Conservation (phyloP, 53 echinoderm and acorn worm species). For the Stichopus horrens region DNA sequence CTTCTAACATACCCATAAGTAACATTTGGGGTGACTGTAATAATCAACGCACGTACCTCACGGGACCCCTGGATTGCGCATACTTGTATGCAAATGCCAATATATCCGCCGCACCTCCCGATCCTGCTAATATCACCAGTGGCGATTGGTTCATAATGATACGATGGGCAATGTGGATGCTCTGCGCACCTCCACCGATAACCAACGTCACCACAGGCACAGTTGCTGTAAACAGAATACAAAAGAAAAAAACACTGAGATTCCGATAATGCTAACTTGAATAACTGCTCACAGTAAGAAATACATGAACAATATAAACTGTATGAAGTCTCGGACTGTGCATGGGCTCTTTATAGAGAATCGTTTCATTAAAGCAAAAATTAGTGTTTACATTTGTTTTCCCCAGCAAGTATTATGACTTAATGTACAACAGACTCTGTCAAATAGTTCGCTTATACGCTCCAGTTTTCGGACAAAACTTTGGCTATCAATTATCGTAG, state of each 20-base stretch:
- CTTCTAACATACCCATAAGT: not conserved
- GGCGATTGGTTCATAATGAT: slow-evolving; percentile 45
- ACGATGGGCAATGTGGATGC: slow-evolving; percentile 41
- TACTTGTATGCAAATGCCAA: slow-evolving; percentile 17
- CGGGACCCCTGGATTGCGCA: not conserved
- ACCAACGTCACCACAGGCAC: slow-evolving; percentile 60
- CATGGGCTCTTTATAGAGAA: too few relatives aligned
- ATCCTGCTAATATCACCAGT: slow-evolving; percentile 53
- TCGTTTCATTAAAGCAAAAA: too few relatives aligned
- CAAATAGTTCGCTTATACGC: too few relatives aligned
- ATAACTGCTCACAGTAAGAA: too few relatives aligned
- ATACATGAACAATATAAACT: too few relatives aligned
- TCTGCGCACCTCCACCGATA: slow-evolving; percentile 50
- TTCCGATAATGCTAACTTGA: too few relatives aligned
- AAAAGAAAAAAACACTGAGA: not conserved
- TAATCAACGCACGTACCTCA: not conserved
- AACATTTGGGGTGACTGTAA: not conserved
- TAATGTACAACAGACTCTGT: too few relatives aligned
- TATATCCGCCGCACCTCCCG: slow-evolving; percentile 69
- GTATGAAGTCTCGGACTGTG: too few relatives aligned
- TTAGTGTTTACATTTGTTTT: too few relatives aligned
- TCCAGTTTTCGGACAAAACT: too few relatives aligned
- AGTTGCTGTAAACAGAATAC: slow-evolving; percentile 26
- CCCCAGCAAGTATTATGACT: too few relatives aligned
- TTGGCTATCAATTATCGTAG: too few relatives aligned